phyloP scores from a whole-genome alignment of 1,140 invertebrate species.

The Aporrectodea caliginosa region DNA sequence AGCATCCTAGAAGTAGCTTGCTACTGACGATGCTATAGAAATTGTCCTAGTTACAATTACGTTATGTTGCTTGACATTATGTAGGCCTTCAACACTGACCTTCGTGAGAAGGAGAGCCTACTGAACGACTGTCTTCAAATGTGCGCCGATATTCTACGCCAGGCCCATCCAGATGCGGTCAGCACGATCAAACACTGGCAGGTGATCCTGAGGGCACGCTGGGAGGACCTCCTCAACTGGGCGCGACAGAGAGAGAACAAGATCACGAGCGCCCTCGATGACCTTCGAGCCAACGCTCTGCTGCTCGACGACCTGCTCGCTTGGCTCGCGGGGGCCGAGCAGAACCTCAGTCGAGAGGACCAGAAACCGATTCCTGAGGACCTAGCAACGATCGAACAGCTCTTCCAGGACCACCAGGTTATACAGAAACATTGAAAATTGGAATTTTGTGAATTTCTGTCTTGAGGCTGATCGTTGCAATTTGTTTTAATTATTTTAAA shows the following conservation, averaged over 20 bases:
- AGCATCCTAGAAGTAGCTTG: no score
- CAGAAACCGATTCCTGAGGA: conserved; percentile 86
- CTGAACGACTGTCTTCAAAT: conserved; percentile 82
- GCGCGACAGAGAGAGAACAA: conserved; percentile 70
- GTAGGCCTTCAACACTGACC: conserved; percentile 74
- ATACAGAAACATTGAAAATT: no score
- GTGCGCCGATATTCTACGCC: conserved; percentile 79
- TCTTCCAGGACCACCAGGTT: conserved; percentile 67
- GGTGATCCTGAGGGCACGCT: conserved; percentile 90
- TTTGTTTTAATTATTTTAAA: no score
- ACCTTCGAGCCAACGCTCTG: conserved; percentile 59
- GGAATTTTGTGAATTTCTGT: no score
- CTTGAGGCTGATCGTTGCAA: no score
- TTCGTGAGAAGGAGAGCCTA: conserved; percentile 76
- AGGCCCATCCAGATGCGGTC: conserved; percentile 89
- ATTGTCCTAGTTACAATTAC: background rate
- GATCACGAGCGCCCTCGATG: conserved; percentile 68
- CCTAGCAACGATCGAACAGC: conserved; percentile 74
- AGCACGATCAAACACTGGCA: conserved; percentile 97
- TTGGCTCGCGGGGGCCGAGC: conserved; percentile 85
- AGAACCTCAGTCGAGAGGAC: conserved; percentile 74
- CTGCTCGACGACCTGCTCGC: conserved; percentile 87
- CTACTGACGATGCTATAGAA: no score
- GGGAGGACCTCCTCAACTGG: conserved; percentile 59
- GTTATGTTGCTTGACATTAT: background rate